Evolutionary conservation across 2,797 vertebrate genomes (phyloP).

Genomic region (Acipenser oxyrinchus): DNA sequence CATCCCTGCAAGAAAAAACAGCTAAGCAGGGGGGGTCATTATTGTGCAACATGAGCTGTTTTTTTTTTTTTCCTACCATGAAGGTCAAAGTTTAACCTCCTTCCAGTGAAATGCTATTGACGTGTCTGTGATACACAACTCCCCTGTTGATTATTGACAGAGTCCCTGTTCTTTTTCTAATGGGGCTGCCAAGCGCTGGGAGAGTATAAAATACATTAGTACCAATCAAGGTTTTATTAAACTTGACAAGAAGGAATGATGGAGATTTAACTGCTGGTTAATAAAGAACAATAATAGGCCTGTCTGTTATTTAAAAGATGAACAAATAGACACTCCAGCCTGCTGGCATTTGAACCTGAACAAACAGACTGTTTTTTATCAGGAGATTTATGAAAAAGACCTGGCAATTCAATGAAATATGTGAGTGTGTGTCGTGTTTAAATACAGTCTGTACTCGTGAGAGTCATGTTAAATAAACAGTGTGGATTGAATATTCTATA

Average conservation of each 20-base stretch:
- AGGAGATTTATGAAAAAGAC: too few species aligned
- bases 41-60: conserved; percentile 38
- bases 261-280: conserved; percentile 27
- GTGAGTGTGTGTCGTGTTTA: too few species aligned
- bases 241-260: conserved; percentile 21
- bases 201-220: background rate
- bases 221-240: conserved; percentile 20
- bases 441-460: too few species aligned
- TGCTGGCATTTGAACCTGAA: too few species aligned
- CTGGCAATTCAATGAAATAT: too few species aligned
- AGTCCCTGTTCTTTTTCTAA: conserved; percentile 23
- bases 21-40: conserved; percentile 28
- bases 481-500: too few species aligned
- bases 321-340: background rate
- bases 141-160: conserved; percentile 35
- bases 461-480: too few species aligned
- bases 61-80: conserved; percentile 22
- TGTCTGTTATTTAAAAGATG: conserved; percentile 17
- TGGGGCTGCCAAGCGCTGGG: conserved; percentile 8
- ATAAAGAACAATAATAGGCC: conserved; percentile 22
- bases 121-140: conserved; percentile 23
- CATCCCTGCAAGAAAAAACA: conserved; percentile 8
- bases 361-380: too few species aligned
- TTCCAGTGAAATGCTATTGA: conserved; percentile 14
- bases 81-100: conserved; percentile 34